Evolutionary conservation across 2,797 vertebrate genomes (phyloP).

Genomic region (Dermochelys coriacea): DNA sequence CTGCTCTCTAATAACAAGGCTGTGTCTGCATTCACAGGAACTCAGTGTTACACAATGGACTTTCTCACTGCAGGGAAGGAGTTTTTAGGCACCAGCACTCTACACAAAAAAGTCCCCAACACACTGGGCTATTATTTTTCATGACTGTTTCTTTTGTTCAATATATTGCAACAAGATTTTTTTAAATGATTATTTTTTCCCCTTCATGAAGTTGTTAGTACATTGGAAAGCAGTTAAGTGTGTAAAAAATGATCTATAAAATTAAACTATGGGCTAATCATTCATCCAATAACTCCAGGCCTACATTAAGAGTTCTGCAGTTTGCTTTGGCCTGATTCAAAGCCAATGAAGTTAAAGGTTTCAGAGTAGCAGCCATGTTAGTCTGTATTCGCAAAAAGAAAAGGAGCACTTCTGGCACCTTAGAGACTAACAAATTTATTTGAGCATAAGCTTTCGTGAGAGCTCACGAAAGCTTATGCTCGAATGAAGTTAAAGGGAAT

Average conservation of each 20-base stretch:
- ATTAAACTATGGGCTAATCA: constrained; percentile 63
- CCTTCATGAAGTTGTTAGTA: constrained; percentile 50
- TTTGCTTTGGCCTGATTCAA: constrained; percentile 68
- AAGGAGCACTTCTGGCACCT: too few relatives aligned
- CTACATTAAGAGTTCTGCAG: constrained; percentile 65
- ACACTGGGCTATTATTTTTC: constrained; percentile 15
- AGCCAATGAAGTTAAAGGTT: constrained; percentile 45
- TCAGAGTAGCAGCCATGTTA: too few relatives aligned
- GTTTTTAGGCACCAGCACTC: constrained; percentile 7
- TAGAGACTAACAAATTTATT: too few relatives aligned
- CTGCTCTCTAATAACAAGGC: not conserved
- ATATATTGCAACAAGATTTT: not conserved
- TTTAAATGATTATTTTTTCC: not conserved
- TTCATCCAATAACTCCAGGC: constrained; percentile 33
- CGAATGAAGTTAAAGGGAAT: constrained; percentile 42
- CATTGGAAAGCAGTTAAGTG: constrained; percentile 40
- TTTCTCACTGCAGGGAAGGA: not conserved
- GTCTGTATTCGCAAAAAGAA: too few relatives aligned
- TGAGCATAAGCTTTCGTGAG: too few relatives aligned
- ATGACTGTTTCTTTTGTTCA: constrained; percentile 38
- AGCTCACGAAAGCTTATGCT: too few relatives aligned
- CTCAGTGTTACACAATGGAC: not conserved
- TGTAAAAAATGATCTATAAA: constrained; percentile 67
- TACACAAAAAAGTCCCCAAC: not conserved
- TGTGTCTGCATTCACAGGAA: rapidly evolving